A percentile compares a stretch with the other conserved stretches of the same genome.
phyloP scores from a whole-genome alignment of 2,113 vertebrate species.

The Leuciscus idus region DNA sequence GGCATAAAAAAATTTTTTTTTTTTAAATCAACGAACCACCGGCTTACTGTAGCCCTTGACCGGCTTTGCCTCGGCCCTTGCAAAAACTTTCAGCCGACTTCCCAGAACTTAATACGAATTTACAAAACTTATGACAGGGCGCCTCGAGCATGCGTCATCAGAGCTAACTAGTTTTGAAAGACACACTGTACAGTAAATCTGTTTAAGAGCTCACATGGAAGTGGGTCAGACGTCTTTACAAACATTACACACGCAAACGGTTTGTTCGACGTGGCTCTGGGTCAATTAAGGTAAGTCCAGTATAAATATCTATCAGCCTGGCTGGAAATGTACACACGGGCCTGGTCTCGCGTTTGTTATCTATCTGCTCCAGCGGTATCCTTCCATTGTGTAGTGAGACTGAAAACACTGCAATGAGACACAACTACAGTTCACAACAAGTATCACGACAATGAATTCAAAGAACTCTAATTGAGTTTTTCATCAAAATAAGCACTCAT shows the following conservation, averaged over 20 bases:
- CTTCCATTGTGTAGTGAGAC: conserved; percentile 61
- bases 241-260: conserved; percentile 56
- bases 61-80: background rate
- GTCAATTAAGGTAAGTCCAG: conserved; percentile 62
- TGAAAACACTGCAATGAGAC: conserved; percentile 45
- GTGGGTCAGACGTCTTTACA: conserved; percentile 63
- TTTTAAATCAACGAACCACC: background rate
- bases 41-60: background rate
- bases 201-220: conserved; percentile 69
- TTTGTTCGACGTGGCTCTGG: conserved; percentile 32
- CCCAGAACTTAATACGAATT: conserved; percentile 20
- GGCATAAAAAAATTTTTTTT: conserved; percentile 24
- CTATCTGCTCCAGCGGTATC: conserved; percentile 58
- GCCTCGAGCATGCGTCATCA: conserved; percentile 48
- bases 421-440: conserved; percentile 39
- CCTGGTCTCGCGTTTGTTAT: conserved; percentile 53
- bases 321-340: conserved; percentile 47
- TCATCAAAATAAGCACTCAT: background rate
- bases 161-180: conserved; percentile 61
- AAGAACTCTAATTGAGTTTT: background rate
- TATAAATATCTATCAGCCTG: conserved; percentile 56
- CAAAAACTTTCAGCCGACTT: conserved; percentile 5
- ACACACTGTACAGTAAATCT: conserved; percentile 61
- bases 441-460: background rate
- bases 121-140: conserved; percentile 4